Evolutionary conservation across 2,113 vertebrate genomes (phyloP).

Genomic region (Prunella fulvescens): DNA sequence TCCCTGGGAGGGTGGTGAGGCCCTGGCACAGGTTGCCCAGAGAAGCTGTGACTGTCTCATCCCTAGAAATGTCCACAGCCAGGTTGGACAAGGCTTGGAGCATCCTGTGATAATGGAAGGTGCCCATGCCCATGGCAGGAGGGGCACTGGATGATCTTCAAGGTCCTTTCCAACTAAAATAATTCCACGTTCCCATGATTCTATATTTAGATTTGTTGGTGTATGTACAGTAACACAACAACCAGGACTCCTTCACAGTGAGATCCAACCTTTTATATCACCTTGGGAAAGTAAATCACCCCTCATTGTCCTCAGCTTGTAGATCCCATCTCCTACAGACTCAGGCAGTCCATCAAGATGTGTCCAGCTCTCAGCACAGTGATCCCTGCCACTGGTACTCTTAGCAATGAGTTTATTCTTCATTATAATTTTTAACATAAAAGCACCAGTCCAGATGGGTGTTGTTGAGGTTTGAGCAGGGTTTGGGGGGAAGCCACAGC

Average conservation of each 20-base stretch:
- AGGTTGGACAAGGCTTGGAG: rapidly evolving
- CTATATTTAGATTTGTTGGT: neutral
- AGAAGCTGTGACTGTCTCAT: neutral
- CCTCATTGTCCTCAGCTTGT: neutral
- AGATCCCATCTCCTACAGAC: neutral
- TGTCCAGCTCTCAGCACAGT: neutral
- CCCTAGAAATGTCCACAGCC: neutral
- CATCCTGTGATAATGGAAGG: rapidly evolving
- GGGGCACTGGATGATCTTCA: neutral
- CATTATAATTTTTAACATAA: neutral
- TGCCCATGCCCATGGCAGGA: neutral
- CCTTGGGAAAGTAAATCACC: neutral
- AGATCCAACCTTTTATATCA: neutral
- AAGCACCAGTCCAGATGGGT: neutral
- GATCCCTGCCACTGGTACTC: neutral
- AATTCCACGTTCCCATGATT: neutral
- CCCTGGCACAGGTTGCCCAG: neutral
- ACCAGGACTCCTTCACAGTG: neutral
- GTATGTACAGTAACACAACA: neutral
- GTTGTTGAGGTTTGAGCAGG: neutral
- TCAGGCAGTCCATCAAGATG: rapidly evolving
- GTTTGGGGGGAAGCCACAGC: neutral
- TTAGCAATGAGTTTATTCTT: neutral
- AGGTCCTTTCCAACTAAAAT: neutral
- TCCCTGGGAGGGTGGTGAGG: neutral